These are phyloP conservation scores for Antechinus stuartii DNA, from an alignment of 2,113 vertebrate species.

Conservation along the genomic window DNA sequence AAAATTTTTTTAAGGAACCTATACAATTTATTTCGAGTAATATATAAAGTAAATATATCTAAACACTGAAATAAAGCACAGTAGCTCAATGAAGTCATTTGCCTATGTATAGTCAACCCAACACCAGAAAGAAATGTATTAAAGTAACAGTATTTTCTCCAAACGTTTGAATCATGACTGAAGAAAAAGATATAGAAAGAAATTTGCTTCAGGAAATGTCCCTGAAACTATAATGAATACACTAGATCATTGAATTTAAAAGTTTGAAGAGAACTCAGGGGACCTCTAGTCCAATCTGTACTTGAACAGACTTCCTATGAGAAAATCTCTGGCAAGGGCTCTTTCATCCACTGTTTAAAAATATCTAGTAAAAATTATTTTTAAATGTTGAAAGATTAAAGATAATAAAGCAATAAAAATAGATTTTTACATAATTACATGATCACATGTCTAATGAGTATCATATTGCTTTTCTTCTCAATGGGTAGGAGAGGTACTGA, in stretches of 20 bases:
- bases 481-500: not conserved
- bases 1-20: not conserved
- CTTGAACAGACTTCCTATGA: not conserved
- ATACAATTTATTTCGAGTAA: not conserved
- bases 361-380: not conserved
- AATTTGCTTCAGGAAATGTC: slow-evolving; percentile 39
- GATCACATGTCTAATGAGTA: not conserved
- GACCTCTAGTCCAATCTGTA: not conserved
- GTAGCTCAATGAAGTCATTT: slow-evolving; percentile 11
- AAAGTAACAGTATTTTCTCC: not conserved
- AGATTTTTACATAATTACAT: not conserved
- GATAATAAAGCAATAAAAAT: not conserved
- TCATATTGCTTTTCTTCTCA: not conserved
- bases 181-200: not conserved
- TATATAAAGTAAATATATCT: not conserved
- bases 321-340: not conserved
- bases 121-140: not conserved
- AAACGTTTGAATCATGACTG: slow-evolving; percentile 5
- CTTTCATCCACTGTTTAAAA: not conserved
- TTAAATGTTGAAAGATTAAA: not conserved
- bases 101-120: not conserved
- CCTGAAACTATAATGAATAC: slow-evolving; percentile 11
- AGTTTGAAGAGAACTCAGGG: not conserved
- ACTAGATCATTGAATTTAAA: not conserved
- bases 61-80: not conserved